These are phyloP conservation scores for Lamprotornis superbus DNA, from an alignment of 2,113 vertebrate genomes.

Conservation along the genomic window DNA sequence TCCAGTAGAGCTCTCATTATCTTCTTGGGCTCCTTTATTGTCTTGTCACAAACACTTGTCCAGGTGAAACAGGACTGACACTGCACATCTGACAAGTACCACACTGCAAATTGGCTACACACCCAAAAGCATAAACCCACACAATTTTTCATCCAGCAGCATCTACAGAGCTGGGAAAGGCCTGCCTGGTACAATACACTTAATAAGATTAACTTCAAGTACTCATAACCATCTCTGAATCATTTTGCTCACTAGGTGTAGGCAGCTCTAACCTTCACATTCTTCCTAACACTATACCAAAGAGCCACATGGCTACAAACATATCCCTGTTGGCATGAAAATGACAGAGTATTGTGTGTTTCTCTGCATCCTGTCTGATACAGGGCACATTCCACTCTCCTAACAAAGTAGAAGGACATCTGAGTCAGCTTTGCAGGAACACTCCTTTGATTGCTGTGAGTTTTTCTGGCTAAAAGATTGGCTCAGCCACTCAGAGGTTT, in stretches of 20 bases:
- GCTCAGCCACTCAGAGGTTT: background rate
- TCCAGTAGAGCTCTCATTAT: background rate
- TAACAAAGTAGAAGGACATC: background rate
- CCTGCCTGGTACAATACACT: background rate
- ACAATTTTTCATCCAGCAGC: background rate
- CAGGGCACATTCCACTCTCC: background rate
- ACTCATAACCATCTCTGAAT: background rate
- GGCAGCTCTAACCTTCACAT: background rate
- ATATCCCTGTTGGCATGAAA: background rate
- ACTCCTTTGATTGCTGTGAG: background rate
- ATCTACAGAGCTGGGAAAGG: background rate
- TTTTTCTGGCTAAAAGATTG: background rate
- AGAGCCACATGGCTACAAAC: background rate
- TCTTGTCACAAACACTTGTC: background rate
- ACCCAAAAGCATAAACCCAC: background rate
- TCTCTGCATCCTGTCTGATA: background rate
- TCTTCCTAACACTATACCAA: background rate
- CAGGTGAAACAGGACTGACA: background rate
- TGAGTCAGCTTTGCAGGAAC: background rate
- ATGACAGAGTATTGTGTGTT: background rate
- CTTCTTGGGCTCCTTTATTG: background rate
- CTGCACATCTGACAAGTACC: background rate
- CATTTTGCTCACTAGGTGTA: background rate
- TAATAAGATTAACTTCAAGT: background rate
- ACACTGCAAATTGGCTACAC: background rate